Percentiles rank a stretch among this genome's conserved stretches.
Conservation (phyloP, 2,113 vertebrate species). For the Vulpes ferrilata region DNA sequence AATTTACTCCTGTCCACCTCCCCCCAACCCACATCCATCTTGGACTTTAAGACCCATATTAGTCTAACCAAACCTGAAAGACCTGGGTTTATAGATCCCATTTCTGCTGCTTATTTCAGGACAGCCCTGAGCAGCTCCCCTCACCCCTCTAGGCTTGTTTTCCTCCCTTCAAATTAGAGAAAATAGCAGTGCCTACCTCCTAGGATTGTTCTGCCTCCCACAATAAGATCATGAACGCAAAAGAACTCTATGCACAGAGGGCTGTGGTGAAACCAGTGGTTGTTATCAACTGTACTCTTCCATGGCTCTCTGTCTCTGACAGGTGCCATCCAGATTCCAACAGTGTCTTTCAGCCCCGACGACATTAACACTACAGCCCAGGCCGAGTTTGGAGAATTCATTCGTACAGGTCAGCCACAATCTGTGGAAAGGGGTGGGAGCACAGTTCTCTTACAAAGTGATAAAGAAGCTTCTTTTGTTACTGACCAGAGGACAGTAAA, state of each 20-base stretch:
- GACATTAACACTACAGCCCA: constrained; percentile 92
- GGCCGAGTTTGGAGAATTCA: constrained; percentile 90
- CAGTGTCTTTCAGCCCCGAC: constrained; percentile 89
- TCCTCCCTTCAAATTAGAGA: not conserved
- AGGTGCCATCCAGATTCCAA: constrained; percentile 95
- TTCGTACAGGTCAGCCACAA: constrained; percentile 87
- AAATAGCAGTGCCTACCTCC: not conserved
- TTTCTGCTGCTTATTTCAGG: not conserved
- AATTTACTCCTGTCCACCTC: not conserved
- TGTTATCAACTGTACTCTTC: not conserved
- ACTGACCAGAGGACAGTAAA: not conserved
- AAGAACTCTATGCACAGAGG: not conserved
- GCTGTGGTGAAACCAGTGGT: not conserved
- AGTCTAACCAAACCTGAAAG: not conserved
- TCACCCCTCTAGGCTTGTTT: not conserved
- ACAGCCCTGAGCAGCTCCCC: not conserved
- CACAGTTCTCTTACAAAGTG: not conserved
- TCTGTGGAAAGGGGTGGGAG: not conserved
- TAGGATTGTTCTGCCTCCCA: not conserved
- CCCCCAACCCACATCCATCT: no score
- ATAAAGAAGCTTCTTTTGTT: constrained; percentile 3
- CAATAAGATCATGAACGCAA: not conserved
- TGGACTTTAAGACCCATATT: not conserved
- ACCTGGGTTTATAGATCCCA: not conserved
- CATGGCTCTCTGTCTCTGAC: constrained; percentile 8